phyloP scores from a whole-genome alignment of 1,140 invertebrate species.

The Teleogryllus occipitalis region DNA sequence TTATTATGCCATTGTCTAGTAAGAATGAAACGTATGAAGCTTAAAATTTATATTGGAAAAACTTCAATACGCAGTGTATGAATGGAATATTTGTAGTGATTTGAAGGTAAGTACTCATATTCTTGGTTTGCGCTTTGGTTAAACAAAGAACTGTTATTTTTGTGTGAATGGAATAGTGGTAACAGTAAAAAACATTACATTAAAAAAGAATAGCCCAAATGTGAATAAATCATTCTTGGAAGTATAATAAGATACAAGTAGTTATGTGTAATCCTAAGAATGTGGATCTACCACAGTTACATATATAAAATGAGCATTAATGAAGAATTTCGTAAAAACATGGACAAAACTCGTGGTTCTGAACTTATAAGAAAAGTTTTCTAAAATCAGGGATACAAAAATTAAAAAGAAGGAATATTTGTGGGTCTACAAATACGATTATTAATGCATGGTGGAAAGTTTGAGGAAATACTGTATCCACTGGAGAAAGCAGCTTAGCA shows the following conservation, averaged over 20 bases:
- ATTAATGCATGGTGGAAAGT: not conserved
- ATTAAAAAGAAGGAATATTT: not conserved
- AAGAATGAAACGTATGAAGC: too few relatives aligned
- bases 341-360: not conserved
- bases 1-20: too few relatives aligned
- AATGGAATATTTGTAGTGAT: not conserved
- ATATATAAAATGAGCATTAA: not conserved
- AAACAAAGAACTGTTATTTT: too few relatives aligned
- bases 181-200: not conserved
- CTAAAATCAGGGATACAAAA: not conserved
- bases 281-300: not conserved
- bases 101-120: too few relatives aligned
- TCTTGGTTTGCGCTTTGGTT: too few relatives aligned
- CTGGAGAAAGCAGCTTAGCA: too few relatives aligned
- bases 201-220: not conserved
- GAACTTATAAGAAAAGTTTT: not conserved
- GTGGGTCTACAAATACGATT: too few relatives aligned
- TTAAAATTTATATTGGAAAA: too few relatives aligned
- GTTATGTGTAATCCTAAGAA: not conserved
- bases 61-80: conserved; percentile 3
- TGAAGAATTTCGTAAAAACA: not conserved
- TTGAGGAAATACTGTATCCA: not conserved
- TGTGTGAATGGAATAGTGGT: too few relatives aligned
- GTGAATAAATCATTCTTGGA: not conserved
- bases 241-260: not conserved